These are phyloP conservation scores for Cylas formicarius DNA, from an alignment of 1,140 invertebrate species.

Conservation along the genomic window DNA sequence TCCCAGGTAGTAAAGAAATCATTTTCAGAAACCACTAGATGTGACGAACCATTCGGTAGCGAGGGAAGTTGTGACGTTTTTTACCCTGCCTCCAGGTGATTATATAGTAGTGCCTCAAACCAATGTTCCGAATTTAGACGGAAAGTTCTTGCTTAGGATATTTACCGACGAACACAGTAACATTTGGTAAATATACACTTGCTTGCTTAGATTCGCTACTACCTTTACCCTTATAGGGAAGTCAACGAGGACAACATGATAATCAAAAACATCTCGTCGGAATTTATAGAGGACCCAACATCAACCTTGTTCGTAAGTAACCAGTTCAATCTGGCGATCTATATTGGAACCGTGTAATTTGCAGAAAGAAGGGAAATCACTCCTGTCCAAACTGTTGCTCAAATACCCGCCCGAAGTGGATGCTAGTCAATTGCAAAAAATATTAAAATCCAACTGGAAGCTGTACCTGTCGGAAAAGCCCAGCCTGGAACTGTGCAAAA, in stretches of 20 bases:
- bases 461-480: conserved; percentile 44
- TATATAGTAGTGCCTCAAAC: conserved; percentile 75
- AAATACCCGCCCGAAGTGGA: conserved; percentile 61
- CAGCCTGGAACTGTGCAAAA: conserved; percentile 56
- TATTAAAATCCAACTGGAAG: conserved; percentile 55
- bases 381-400: conserved; percentile 44
- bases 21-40: conserved; percentile 55
- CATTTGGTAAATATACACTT: conserved; percentile 53
- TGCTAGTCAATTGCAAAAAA: conserved; percentile 53
- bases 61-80: conserved; percentile 66
- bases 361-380: conserved; percentile 47
- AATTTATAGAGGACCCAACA: conserved; percentile 49
- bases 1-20: not conserved
- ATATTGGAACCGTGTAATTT: conserved; percentile 19
- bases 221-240: conserved; percentile 48
- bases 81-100: conserved; percentile 66
- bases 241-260: conserved; percentile 71
- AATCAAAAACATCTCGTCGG: conserved; percentile 55
- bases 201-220: not conserved
- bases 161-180: conserved; percentile 66
- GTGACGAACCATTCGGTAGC: conserved; percentile 60
- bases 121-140: conserved; percentile 58
- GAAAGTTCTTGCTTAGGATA: conserved; percentile 62
- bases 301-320: conserved; percentile 20
- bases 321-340: not conserved